These are phyloP conservation scores for Dermatemys mawii DNA, from an alignment of 2,113 vertebrate species.

Conservation along the genomic window DNA sequence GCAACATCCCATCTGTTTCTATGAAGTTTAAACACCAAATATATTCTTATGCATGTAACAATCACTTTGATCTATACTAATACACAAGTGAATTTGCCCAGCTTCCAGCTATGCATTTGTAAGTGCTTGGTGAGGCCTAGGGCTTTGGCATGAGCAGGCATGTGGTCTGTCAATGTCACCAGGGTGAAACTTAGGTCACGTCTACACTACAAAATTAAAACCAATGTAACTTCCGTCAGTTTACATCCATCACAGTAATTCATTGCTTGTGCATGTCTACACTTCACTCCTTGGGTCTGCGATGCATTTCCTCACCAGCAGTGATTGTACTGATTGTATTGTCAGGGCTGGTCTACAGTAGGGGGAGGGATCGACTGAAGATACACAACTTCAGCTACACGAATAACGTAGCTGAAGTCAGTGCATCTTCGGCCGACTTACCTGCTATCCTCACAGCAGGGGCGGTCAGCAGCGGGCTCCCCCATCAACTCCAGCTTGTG, in stretches of 20 bases:
- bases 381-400: too few relatives aligned
- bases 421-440: too few relatives aligned
- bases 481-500: too few relatives aligned
- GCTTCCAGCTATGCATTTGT: background rate
- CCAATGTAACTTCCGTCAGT: background rate
- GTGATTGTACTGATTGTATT: background rate
- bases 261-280: background rate
- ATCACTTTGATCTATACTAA: too few relatives aligned
- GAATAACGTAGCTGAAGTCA: too few relatives aligned
- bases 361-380: too few relatives aligned
- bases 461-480: too few relatives aligned
- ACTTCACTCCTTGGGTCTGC: too few relatives aligned
- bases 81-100: too few relatives aligned
- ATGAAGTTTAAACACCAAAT: background rate
- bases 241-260: background rate
- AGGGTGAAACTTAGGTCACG: background rate
- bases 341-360: too few relatives aligned
- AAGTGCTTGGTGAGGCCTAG: background rate
- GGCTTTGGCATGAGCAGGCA: background rate
- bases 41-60: background rate
- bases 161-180: background rate
- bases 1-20: background rate
- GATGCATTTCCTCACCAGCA: background rate
- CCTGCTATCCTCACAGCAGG: too few relatives aligned
- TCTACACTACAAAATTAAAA: background rate